Evolutionary conservation across 2,888 invertebrate species (phyloP).

Genomic region (Adineta ricciae): DNA sequence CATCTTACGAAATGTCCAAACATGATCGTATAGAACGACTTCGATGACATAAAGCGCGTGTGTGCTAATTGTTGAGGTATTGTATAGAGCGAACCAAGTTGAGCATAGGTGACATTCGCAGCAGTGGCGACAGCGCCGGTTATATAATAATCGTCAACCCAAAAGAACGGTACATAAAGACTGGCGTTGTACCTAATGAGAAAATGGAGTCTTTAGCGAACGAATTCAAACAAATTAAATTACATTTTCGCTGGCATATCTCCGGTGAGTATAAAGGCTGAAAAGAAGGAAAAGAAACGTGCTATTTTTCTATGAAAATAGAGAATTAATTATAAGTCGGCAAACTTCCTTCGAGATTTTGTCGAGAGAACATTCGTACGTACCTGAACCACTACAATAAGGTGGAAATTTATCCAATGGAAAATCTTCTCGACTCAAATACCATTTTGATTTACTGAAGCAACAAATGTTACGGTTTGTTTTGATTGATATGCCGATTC

Average conservation of each 20-base stretch:
- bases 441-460: conserved; percentile 49
- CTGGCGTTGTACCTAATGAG: conserved; percentile 53
- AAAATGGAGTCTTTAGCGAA: not conserved
- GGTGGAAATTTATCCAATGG: conserved; percentile 46
- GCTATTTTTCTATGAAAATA: not conserved
- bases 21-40: conserved; percentile 16
- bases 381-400: conserved; percentile 51
- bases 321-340: not conserved
- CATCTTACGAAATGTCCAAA: conserved; percentile 14
- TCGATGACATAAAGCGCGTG: conserved; percentile 6
- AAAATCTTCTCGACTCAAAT: conserved; percentile 47
- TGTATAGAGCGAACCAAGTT: conserved; percentile 26
- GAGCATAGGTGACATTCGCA: not conserved
- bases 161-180: conserved; percentile 51
- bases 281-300: not conserved
- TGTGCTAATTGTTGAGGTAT: conserved; percentile 17
- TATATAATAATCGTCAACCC: conserved; percentile 33
- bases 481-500: not conserved
- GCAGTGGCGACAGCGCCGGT: conserved; percentile 20
- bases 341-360: no score
- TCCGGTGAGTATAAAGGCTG: not conserved
- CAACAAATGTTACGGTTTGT: no score
- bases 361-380: not conserved
- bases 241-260: not conserved
- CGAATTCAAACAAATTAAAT: not conserved